Evolutionary conservation across 1,140 invertebrate genomes (phyloP).

Genomic region (Cyclina sinensis): DNA sequence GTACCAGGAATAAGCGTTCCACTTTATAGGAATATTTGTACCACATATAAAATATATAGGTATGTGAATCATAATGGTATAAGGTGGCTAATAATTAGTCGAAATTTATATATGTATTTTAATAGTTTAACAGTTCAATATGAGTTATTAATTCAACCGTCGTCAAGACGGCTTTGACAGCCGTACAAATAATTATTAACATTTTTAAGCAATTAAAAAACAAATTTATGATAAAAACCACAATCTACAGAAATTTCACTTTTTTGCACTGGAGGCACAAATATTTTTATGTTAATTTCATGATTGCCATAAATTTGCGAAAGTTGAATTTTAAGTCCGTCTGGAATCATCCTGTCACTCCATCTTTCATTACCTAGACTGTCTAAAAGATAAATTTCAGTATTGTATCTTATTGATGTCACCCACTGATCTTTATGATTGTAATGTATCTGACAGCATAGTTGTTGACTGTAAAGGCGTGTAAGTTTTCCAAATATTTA

Average conservation of each 20-base stretch:
- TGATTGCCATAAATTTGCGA: conserved; percentile 8
- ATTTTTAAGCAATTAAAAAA: too few species aligned
- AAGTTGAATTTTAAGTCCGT: conserved; percentile 14
- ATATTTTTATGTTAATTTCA: neutral
- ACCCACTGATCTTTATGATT: conserved; percentile 36
- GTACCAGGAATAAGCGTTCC: too few species aligned
- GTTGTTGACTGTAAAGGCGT: neutral
- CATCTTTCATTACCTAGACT: neutral
- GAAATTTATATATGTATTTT: too few species aligned
- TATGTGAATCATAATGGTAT: too few species aligned
- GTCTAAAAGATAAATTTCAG: conserved; percentile 13
- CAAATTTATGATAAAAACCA: too few species aligned
- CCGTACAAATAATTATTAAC: too few species aligned
- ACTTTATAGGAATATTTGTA: too few species aligned
- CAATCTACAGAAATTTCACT: conserved; percentile 29
- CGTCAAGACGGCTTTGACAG: too few species aligned
- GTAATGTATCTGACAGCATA: conserved; percentile 10
- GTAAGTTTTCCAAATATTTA: neutral
- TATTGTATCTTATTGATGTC: conserved; percentile 2
- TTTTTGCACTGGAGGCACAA: conserved; percentile 24
- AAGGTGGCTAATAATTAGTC: too few species aligned
- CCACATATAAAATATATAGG: too few species aligned
- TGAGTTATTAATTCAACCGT: too few species aligned
- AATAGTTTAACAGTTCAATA: too few species aligned
- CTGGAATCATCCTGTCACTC: neutral